These are phyloP conservation scores for Diorhabda carinulata DNA, from an alignment of 1,140 invertebrate species.

Conservation along the genomic window DNA sequence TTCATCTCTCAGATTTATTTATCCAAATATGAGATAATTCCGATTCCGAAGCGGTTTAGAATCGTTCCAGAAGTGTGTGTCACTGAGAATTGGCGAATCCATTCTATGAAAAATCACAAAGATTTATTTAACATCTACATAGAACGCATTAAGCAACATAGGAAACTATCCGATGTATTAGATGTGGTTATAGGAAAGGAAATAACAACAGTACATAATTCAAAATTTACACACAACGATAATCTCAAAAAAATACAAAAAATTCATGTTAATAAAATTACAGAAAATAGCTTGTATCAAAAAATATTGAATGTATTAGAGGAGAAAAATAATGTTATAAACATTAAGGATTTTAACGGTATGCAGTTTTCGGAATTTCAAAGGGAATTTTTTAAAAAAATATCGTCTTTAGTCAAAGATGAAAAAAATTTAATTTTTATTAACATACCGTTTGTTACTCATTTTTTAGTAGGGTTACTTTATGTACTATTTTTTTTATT, in stretches of 20 bases:
- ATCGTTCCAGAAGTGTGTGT: slow-evolving; percentile 24
- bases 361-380: slow-evolving; percentile 28
- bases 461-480: slow-evolving; percentile 38
- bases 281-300: slow-evolving; percentile 25
- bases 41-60: slow-evolving; percentile 24
- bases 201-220: slow-evolving; percentile 25
- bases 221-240: slow-evolving; percentile 26
- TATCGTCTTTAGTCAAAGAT: slow-evolving; percentile 18
- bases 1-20: slow-evolving; percentile 33
- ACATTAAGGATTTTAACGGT: slow-evolving; percentile 26
- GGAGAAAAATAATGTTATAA: slow-evolving; percentile 25
- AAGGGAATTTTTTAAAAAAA: slow-evolving; percentile 26
- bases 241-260: slow-evolving; percentile 18
- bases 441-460: slow-evolving; percentile 37
- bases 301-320: slow-evolving; percentile 18
- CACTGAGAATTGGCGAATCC: slow-evolving; percentile 10
- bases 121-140: slow-evolving; percentile 10
- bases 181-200: slow-evolving; percentile 25
- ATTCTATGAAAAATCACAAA: slow-evolving; percentile 3
- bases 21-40: slow-evolving; percentile 29
- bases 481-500: slow-evolving; percentile 31
- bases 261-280: slow-evolving; percentile 13
- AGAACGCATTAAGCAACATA: slow-evolving; percentile 14
- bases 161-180: slow-evolving; percentile 16
- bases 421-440: slow-evolving; percentile 35